Base-by-base conservation (phyloP, 2,797 vertebrate species). In the Hylomyscus alleni region DNA sequence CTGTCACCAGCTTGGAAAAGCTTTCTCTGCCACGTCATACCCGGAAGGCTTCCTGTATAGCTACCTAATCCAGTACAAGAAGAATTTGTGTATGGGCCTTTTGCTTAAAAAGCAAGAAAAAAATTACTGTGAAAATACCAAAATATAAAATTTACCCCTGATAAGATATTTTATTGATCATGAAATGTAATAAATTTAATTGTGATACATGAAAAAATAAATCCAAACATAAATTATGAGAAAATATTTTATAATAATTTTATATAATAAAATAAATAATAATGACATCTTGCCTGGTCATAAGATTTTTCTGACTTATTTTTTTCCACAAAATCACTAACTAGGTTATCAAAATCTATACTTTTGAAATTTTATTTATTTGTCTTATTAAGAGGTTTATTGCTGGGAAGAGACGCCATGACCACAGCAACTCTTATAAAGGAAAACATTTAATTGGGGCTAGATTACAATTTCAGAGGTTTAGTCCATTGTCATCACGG, bases 301-400 rank as follows among this genome's bases (percentile, higher is more conserved):
- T 73, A 75, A 84, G 44, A 88, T 62, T 82, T 77, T 72, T 93
- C n/a, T 87, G 93, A 73, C 54, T 87, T 29, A 73, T 26, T 58
- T 92, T 95, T 73, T 87, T n/a, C 31, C 72, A 29, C 12, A 86
- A 93, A 69, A 85, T 81, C 12, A 89, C 29, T 75, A 92, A 80
- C 65, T 84, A 84, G 29, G 24, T n/a, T n/a, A 56, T 31, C 78
- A 80, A 65, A 89, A 58, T 80, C 47, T 80, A 65, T n/a, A 75
- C 6, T 94, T 44, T 65, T 37, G 20, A 29, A 92, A 92, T 19
- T 90, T 81, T 17, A 58, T 52, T 44, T 44, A 44, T 44, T 44
- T 44, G 44, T 44, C 44, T 44, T 44, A 44, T 44, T 44, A 44
- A 44, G 44, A 44, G 44, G 44, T 44, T 44, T 44, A 44, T 44